Percentiles rank a stretch among this genome's conserved stretches.
Evolutionary conservation across 2,113 vertebrate species (phyloP).

Genomic region (Rallus limicola): DNA sequence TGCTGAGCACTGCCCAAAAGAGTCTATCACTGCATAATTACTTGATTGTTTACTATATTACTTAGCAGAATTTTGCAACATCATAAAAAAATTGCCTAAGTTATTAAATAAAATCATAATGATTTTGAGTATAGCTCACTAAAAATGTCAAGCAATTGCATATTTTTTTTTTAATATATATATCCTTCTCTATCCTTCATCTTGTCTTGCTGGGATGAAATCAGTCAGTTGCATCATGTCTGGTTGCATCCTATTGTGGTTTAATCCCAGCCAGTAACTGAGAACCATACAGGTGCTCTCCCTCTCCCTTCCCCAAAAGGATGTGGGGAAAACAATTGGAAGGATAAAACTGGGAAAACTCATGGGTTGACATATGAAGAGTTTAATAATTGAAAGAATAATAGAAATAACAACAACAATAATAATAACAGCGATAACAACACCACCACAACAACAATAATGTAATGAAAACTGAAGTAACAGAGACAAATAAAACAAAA

Average conservation of each 20-base stretch:
- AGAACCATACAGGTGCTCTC: no score
- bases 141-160: not conserved
- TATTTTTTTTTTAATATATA: not conserved
- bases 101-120: not conserved
- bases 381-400: no score
- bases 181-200: not conserved
- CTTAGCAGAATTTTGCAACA: not conserved
- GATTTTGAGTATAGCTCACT: not conserved
- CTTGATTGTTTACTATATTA: not conserved
- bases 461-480: no score
- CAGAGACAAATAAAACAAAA: no score
- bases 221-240: not conserved
- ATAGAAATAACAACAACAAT: no score
- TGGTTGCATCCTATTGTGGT: not conserved
- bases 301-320: no score
- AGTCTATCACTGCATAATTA: not conserved
- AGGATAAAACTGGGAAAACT: no score
- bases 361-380: no score
- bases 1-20: not conserved
- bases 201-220: not conserved
- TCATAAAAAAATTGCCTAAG: not conserved
- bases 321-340: no score
- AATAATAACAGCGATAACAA: no score
- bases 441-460: no score
- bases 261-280: no score